Base-by-base conservation (phyloP, 1,140 invertebrate genomes). In the Vanessa tameamea region DNA sequence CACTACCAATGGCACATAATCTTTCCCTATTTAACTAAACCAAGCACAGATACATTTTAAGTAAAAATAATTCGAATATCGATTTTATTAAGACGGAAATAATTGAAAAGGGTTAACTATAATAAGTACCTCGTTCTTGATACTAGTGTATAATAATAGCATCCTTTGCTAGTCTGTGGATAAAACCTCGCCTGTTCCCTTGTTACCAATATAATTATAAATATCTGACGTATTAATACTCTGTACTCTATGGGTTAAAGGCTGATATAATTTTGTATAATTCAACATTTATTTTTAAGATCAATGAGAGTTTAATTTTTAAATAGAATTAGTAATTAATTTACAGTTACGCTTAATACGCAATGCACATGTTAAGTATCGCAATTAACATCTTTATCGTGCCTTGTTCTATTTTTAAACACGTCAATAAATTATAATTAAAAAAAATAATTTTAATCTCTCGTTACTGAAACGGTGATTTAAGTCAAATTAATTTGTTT, bases 1-100 rank as follows among this genome's bases (percentile, higher is more conserved):
- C 66, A 68, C 66, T 55, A 68, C 66, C 66, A 68, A 55, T 64
- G 51, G 66, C 53, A 37, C 47, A 47, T 47, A 3, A 31, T 23
- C 37, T 57, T 55, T 68, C 55, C n/a, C 37, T 16, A 57, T 55
- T 9, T 55, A 55, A n/a, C 8, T 53, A 53, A n/a, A 53, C 50
- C n/a, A 4, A 8, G 50, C 50, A 53, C 50, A 5, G n/a, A 16
- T n/a, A 53, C 37, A 15, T 67, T 51, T 15, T 26, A 31, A 55
- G 26, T 20, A 48, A 26, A n/a, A 47, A 37, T 15, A 20, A 47
- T 31, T 26, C 43, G 16, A 65, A 65, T 65, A 66, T 13, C 6
- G 11, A 57, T n/a, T 3, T 1, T 9, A 57, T 57, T 23, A 43
- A 43, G 9, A 43, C 37, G 9, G 7, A 11, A 43, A 43, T 9